Percentiles rank a stretch among this genome's conserved stretches.
Conservation (phyloP, 1,140 invertebrate species). For the Yoshiicerus persimilis region DNA sequence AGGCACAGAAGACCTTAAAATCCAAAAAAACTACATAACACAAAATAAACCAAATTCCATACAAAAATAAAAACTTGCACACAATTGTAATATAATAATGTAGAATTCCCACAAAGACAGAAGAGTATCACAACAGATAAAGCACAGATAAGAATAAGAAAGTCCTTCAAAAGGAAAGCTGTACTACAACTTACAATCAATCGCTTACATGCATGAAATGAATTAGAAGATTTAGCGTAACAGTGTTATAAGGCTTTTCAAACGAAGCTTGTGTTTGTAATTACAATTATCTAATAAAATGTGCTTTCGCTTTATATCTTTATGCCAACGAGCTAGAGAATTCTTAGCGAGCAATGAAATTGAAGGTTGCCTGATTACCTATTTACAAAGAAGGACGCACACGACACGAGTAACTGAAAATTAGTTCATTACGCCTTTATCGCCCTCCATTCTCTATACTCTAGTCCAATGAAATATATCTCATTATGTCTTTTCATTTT, state of each 20-base stretch:
- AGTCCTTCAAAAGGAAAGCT: no score
- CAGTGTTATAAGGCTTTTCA: no score
- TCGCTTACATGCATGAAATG: no score
- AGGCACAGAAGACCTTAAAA: background rate
- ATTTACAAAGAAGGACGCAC: background rate
- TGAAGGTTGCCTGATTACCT: conserved; percentile 5
- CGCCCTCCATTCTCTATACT: background rate
- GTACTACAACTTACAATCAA: no score
- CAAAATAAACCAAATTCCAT: no score
- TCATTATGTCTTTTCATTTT: background rate
- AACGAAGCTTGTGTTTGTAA: background rate
- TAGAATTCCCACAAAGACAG: no score
- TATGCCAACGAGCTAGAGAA: background rate
- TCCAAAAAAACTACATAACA: no score
- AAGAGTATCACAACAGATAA: no score
- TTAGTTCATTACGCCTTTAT: conserved; percentile 12
- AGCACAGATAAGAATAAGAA: no score
- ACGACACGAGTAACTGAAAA: background rate
- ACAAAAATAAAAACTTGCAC: no score
- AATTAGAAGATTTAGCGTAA: no score
- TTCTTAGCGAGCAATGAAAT: background rate
- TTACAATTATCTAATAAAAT: background rate
- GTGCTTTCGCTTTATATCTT: background rate
- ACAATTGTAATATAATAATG: no score
- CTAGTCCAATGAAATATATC: background rate